phyloP scores from a whole-genome alignment of 2,888 invertebrate species.

The Gerosis bhagava region DNA sequence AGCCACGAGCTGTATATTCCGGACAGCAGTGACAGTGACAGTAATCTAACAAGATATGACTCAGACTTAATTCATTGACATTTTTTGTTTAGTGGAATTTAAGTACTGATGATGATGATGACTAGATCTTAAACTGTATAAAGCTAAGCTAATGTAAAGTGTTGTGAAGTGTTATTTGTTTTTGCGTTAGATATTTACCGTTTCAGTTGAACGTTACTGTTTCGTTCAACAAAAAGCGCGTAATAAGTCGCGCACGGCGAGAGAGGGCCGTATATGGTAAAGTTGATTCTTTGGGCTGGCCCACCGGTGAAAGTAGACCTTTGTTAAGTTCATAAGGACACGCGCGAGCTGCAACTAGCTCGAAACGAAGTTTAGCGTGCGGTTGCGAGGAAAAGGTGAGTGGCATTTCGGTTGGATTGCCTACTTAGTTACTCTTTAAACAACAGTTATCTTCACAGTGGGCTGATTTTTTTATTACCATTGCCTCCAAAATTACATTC shows the following conservation, averaged over 20 bases:
- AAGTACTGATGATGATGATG: too few relatives aligned
- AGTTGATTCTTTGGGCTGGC: conserved; percentile 65
- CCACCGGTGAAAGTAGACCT: conserved; percentile 78
- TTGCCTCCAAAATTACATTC: conserved; percentile 33
- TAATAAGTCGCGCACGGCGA: conserved; percentile 62
- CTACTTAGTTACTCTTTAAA: conserved; percentile 58
- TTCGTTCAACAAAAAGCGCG: conserved; percentile 71
- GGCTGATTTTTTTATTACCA: conserved; percentile 39
- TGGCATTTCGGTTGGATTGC: conserved; percentile 60
- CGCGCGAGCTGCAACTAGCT: conserved; percentile 64
- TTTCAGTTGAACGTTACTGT: conserved; percentile 77
- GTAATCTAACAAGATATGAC: too few relatives aligned
- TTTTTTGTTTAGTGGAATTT: too few relatives aligned
- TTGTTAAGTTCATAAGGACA: conserved; percentile 80
- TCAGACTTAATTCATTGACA: too few relatives aligned
- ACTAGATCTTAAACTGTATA: too few relatives aligned
- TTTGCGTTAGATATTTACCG: conserved; percentile 69
- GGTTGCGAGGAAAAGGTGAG: conserved; percentile 70
- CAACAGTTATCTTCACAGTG: conserved; percentile 55
- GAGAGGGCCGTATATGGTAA: conserved; percentile 70
- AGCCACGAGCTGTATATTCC: too few relatives aligned
- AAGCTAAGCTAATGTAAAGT: too few relatives aligned
- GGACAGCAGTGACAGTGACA: too few relatives aligned
- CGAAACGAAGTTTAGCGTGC: conserved; percentile 69
- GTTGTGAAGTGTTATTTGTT: conserved; percentile 63